Base-by-base conservation (phyloP, 2,888 invertebrate genomes). In the Pyralis farinalis region DNA sequence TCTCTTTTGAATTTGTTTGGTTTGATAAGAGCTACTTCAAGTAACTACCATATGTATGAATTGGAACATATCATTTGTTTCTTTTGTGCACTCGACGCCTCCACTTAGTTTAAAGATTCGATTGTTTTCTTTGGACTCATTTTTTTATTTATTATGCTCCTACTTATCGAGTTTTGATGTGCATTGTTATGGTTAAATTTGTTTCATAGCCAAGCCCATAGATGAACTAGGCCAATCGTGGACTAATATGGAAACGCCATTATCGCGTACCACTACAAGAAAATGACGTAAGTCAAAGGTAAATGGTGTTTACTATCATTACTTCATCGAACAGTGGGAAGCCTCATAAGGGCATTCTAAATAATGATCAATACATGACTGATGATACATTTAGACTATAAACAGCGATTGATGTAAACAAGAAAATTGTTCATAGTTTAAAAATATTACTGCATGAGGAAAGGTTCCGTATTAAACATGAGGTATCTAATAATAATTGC, bases 21-120 rank as follows among this genome's bases (percentile, higher is more conserved):
- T 70, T 66, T 69, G 86, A 86, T 88, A 86, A 87, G 83, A 84
- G 77, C 69, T 72, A 78, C 82, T 85, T 73, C 71, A 83, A 66
- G 62, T 71, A 62, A 58, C 71, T 67, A 72, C 70, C 71, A 68
- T 72, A 72, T 63, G 69, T 74, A 76, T 76, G 71, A 78, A 79
- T 69, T 72, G 73, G 78, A 65, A 65, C 68, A 65, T 61, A 77
- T 67, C 73, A 72, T 74, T 73, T 79, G 71, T 82, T 76, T 76
- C 67, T 69, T 63, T 66, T 71, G 69, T 73, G 68, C 66, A 63
- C 63, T 66, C 63, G 55, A 72, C 69, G 69, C 75, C 69, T 70
- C 59, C 72, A 69, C 72, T 73, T 72, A 71, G 68, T 75, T 74
- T 69, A 67, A 71, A 71, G 56, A 71, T 71, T 73, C 69, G 58